These are phyloP conservation scores for Lasioglossum zephyrum DNA, from an alignment of 2,888 invertebrate genomes.

Conservation along the genomic window DNA sequence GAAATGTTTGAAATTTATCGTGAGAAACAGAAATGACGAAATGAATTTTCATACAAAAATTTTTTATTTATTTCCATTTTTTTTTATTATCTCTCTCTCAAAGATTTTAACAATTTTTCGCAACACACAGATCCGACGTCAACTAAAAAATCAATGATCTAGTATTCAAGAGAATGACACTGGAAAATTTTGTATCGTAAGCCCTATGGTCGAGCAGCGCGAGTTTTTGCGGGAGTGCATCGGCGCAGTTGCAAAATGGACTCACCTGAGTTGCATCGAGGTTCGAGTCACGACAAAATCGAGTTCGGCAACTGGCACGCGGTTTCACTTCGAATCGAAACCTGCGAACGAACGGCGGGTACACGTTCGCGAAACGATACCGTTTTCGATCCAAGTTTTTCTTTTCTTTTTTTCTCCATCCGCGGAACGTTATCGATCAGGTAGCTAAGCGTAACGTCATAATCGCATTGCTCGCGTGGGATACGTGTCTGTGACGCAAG, in stretches of 20 bases:
- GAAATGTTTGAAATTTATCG: too few relatives aligned
- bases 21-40: too few relatives aligned
- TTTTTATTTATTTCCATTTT: too few relatives aligned
- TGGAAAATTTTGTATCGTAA: background rate
- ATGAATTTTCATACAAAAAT: too few relatives aligned
- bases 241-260: background rate
- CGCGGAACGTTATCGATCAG: slow-evolving; percentile 34
- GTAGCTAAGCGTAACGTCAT: slow-evolving; percentile 33
- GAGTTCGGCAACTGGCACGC: background rate
- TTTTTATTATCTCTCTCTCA: too few relatives aligned
- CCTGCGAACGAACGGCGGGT: background rate
- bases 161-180: background rate
- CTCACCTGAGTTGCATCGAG: background rate
- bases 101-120: too few relatives aligned
- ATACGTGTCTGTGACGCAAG: slow-evolving; percentile 55
- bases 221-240: background rate
- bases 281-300: background rate
- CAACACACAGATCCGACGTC: too few relatives aligned
- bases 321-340: too few relatives aligned
- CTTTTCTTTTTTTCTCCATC: background rate
- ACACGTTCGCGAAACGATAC: background rate
- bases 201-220: background rate
- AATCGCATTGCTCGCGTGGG: slow-evolving; percentile 37
- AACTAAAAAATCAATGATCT: too few relatives aligned
- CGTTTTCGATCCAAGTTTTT: slow-evolving; percentile 15